A percentile compares a stretch with the other conserved stretches of the same genome.
phyloP scores from a whole-genome alignment of 2,113 vertebrate genomes.

The Dipodomys ordii region DNA sequence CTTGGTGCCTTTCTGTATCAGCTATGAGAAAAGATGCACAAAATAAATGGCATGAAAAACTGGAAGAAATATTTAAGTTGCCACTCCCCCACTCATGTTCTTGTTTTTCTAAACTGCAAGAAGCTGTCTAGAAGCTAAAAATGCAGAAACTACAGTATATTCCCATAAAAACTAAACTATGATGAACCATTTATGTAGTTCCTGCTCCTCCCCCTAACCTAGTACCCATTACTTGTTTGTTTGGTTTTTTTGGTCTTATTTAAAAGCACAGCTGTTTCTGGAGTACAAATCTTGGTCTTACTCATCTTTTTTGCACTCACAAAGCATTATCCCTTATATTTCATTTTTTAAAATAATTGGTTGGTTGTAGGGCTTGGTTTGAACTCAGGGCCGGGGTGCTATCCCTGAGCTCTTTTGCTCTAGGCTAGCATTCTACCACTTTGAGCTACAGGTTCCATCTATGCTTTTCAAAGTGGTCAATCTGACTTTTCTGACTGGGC shows the following conservation, averaged over 20 bases:
- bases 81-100: neutral
- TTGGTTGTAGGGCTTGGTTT: too few species aligned
- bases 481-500: too few species aligned
- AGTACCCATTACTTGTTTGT: neutral
- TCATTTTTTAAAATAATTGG: too few species aligned
- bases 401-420: too few species aligned
- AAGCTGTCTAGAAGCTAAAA: neutral
- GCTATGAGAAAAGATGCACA: slow-evolving; percentile 83
- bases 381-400: too few species aligned
- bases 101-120: neutral
- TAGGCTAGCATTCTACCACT: too few species aligned
- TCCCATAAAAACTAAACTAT: neutral
- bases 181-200: neutral
- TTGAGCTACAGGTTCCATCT: too few species aligned
- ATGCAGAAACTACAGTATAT: neutral
- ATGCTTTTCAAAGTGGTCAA: too few species aligned
- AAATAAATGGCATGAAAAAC: neutral
- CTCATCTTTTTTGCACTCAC: neutral
- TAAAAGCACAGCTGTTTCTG: neutral
- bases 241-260: neutral
- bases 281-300: neutral
- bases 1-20: slow-evolving; percentile 99
- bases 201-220: neutral
- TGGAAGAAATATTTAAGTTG: neutral
- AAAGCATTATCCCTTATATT: neutral